These are phyloP conservation scores for Elegia similella DNA, from an alignment of 2,888 invertebrate species.

Conservation along the genomic window DNA sequence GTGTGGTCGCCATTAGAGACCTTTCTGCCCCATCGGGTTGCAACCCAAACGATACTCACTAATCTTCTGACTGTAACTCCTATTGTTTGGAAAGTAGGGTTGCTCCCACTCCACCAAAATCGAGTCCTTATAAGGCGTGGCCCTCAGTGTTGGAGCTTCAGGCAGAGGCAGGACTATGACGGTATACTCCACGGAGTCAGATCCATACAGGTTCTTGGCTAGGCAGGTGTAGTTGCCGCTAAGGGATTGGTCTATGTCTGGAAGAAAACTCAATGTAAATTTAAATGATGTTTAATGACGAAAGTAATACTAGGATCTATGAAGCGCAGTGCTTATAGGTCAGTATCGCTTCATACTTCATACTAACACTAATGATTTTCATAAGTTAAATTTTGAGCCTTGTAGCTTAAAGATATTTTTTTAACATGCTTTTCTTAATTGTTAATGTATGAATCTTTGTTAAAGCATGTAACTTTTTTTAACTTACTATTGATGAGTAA, in stretches of 20 bases:
- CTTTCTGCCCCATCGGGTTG: no score
- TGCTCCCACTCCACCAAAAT: slow-evolving; percentile 86
- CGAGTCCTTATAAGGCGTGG: slow-evolving; percentile 71
- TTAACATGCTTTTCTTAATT: no score
- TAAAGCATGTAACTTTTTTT: not conserved
- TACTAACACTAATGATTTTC: no score
- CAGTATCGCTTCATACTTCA: no score
- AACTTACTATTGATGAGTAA: slow-evolving; percentile 67
- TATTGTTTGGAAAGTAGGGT: slow-evolving; percentile 59
- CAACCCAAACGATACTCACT: no score
- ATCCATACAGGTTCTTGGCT: slow-evolving; percentile 91
- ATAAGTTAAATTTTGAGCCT: no score
- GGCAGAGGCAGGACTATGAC: slow-evolving; percentile 90
- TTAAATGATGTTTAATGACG: not conserved
- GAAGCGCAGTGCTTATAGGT: no score
- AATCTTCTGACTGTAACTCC: slow-evolving; percentile 59
- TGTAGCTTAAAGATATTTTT: no score
- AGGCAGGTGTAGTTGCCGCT: slow-evolving; percentile 91
- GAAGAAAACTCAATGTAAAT: slow-evolving; percentile 21
- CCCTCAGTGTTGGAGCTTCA: slow-evolving; percentile 84
- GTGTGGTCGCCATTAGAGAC: no score
- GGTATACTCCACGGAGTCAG: slow-evolving; percentile 90
- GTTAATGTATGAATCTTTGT: no score
- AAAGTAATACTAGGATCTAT: no score
- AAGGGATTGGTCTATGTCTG: slow-evolving; percentile 80